Percentiles rank a stretch among this genome's conserved stretches.
Evolutionary conservation across 2,113 vertebrate genomes (phyloP).

Genomic region (Bettongia penicillata): DNA sequence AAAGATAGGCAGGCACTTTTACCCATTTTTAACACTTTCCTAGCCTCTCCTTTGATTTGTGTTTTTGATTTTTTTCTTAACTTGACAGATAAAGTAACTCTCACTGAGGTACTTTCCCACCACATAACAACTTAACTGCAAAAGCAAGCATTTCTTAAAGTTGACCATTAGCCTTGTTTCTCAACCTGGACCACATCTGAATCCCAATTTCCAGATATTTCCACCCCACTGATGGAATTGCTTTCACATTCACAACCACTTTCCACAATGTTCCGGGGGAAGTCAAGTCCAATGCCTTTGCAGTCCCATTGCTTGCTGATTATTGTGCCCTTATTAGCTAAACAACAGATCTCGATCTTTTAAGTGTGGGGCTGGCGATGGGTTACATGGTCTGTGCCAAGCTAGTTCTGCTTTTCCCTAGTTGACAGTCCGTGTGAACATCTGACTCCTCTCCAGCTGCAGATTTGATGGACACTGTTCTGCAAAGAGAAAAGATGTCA

Average conservation of each 20-base stretch:
- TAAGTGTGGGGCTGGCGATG: constrained; percentile 12
- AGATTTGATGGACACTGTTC: constrained; percentile 46
- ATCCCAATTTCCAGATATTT: not conserved
- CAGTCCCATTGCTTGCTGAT: constrained; percentile 5
- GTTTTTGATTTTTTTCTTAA: constrained; percentile 8
- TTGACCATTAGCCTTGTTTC: constrained; percentile 1
- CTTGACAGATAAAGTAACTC: not conserved
- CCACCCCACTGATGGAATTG: not conserved
- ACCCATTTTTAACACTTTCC: not conserved
- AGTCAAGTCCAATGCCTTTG: constrained; percentile 24
- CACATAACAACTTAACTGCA: constrained; percentile 22
- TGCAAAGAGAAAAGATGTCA: constrained; percentile 35
- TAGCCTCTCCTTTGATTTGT: not conserved
- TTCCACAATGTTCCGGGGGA: not conserved
- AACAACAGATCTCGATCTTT: constrained; percentile 9
- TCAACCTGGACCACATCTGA: constrained; percentile 21
- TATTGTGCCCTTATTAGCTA: constrained; percentile 55
- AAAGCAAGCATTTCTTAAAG: constrained; percentile 34
- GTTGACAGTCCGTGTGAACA: constrained; percentile 14
- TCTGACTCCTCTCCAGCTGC: constrained; percentile 47
- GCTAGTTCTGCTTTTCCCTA: constrained; percentile 28
- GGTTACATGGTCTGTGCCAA: constrained; percentile 32
- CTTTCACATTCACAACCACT: constrained; percentile 11
- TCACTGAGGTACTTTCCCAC: not conserved
- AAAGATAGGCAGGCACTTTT: constrained; percentile 33